Base-by-base conservation (phyloP, 2,888 invertebrate species). In the Drosophila kambysellisi region DNA sequence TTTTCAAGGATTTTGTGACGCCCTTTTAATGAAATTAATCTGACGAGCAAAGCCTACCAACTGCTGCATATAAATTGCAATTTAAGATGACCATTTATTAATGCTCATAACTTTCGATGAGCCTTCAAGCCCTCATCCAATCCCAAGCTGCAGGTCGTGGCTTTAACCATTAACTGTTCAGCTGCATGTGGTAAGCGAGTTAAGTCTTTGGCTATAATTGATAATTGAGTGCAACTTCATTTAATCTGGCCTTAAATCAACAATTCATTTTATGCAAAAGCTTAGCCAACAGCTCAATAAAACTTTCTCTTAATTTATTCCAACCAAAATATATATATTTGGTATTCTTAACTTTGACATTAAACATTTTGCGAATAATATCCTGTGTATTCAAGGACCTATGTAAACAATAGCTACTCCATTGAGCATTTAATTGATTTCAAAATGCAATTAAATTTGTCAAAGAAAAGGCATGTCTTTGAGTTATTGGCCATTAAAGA, bases 1-100 rank as follows among this genome's bases (percentile, higher is more conserved):
- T 43, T 76, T 88, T 70, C 86, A 84, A 84, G 83, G 83, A 70
- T 72, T 68, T 72, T 71, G 71, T 72, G 75, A 74, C 73, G 70
- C 81, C 67, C 68, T 76, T 84, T 90, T 76, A 81, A 83, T 81
- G 74, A 90, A 85, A 90, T 90, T 85, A 87, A 87, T 89, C 78
- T 75, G 70, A 58, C 60, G 54, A 32, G 50, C 37, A 52, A 50
- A 17, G 33, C 41, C 53, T 37, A 15, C 39, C 63, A 60, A 70
- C 77, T 72, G 78, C 64, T 67, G 75, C 75, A 79, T 79, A 75
- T 79, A 82, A 79, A 82, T 79, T 74, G 80, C 67, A 79, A 70
- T 82, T 79, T 79, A 82, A 79, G 82, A 70, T 60, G 75, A 65
- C 74, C 79, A 82, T 82, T 79, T 82, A 82, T 79, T 79, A 79